Percentiles rank a stretch among this genome's conserved stretches.
Conservation (phyloP, 2,113 vertebrate genomes). For the Orthonyx spaldingii region DNA sequence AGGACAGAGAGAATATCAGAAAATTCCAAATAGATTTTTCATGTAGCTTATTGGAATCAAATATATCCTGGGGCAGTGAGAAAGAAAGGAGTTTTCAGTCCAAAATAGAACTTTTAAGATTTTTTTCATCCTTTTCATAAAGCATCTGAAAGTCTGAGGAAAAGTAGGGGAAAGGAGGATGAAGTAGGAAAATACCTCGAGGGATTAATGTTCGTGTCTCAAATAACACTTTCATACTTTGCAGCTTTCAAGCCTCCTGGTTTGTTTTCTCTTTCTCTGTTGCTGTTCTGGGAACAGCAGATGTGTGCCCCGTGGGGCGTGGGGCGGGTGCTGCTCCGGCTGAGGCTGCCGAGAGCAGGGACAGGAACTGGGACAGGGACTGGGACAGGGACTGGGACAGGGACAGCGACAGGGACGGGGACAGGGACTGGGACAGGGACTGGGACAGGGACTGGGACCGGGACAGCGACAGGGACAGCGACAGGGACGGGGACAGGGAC, state of each 20-base stretch:
- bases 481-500: too few species aligned
- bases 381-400: too few species aligned
- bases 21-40: constrained; percentile 44
- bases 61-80: constrained; percentile 24
- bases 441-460: too few species aligned
- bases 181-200: constrained; percentile 19
- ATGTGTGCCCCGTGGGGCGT: background rate
- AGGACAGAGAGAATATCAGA: constrained; percentile 39
- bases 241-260: background rate
- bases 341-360: background rate
- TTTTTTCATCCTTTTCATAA: constrained; percentile 18
- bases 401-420: too few species aligned
- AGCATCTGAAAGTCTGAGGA: constrained; percentile 15
- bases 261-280: background rate
- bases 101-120: background rate
- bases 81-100: constrained; percentile 10
- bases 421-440: too few species aligned
- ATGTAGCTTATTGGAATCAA: constrained; percentile 34
- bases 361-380: too few species aligned
- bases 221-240: constrained; percentile 12
- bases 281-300: background rate
- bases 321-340: rapidly evolving
- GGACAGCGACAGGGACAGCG: too few species aligned
- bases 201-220: constrained; percentile 29
- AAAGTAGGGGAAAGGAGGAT: background rate